Conservation (phyloP, 53 echinoderm and acorn worm species). For the Stichopus horrens region DNA sequence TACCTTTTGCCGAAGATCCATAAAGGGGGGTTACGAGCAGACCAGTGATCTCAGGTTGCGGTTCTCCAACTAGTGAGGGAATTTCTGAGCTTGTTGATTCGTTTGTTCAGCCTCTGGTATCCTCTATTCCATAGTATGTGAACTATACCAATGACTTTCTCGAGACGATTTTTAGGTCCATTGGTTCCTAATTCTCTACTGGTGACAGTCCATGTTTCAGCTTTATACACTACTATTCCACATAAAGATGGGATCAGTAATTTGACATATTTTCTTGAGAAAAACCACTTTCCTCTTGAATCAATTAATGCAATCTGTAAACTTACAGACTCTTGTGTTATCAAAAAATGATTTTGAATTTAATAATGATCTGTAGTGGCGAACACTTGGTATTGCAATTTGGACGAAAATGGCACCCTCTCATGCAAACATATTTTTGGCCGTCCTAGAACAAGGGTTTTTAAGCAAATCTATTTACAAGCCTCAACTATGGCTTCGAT, state of each 20-base stretch:
- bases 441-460: too few relatives aligned
- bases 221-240: not conserved
- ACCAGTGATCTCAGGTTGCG: not conserved
- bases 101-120: conserved; percentile 4
- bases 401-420: too few relatives aligned
- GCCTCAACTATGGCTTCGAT: too few relatives aligned
- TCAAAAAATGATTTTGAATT: too few relatives aligned
- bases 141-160: conserved; percentile 9
- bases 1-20: not conserved
- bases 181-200: too few relatives aligned
- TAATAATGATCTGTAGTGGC: too few relatives aligned
- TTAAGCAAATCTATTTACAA: too few relatives aligned
- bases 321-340: too few relatives aligned
- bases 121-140: conserved; percentile 16
- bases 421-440: too few relatives aligned
- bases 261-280: not conserved
- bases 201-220: conserved; percentile 1
- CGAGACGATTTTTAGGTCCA: not conserved
- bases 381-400: too few relatives aligned
- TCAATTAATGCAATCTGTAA: not conserved
- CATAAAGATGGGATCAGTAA: not conserved
- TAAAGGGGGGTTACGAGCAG: not conserved
- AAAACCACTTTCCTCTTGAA: not conserved
- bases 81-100: not conserved
- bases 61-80: not conserved